These are phyloP conservation scores for Cryptotermes secundus DNA, from an alignment of 1,140 invertebrate species.

Conservation along the genomic window DNA sequence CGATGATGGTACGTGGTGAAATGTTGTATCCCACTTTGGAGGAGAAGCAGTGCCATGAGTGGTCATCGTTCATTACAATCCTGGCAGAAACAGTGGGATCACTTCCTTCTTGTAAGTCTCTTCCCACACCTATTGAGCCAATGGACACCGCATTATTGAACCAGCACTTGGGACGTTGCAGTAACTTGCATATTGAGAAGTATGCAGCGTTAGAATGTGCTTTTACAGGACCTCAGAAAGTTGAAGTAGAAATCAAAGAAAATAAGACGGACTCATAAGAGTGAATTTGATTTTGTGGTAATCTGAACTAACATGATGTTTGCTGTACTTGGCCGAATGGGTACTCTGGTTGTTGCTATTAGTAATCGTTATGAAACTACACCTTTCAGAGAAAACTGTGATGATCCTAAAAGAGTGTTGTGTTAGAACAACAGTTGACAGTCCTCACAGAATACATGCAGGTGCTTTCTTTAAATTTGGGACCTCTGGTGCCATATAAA, in stretches of 20 bases:
- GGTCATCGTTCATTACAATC: constrained; percentile 1
- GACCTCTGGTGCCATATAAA: neutral
- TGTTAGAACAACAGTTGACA: neutral
- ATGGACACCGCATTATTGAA: neutral
- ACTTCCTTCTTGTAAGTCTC: neutral
- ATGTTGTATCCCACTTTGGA: neutral
- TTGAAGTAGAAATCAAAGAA: constrained; percentile 4
- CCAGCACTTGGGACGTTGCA: constrained; percentile 11
- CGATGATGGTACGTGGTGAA: constrained; percentile 25
- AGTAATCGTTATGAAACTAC: neutral
- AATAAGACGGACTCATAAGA: neutral
- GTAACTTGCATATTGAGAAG: constrained; percentile 17
- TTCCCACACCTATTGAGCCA: constrained; percentile 9
- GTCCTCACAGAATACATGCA: neutral
- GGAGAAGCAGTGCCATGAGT: constrained; percentile 5
- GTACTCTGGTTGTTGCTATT: neutral
- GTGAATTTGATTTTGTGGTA: too few species aligned
- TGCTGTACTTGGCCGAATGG: neutral
- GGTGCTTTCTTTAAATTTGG: neutral
- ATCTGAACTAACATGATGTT: neutral
- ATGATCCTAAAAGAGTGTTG: neutral
- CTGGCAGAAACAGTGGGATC: constrained; percentile 13
- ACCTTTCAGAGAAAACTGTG: neutral
- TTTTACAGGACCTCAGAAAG: constrained; percentile 11
- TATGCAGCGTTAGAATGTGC: constrained; percentile 21